phyloP scores from a whole-genome alignment of 2,888 invertebrate genomes.

The Epirrhoe tristata region DNA sequence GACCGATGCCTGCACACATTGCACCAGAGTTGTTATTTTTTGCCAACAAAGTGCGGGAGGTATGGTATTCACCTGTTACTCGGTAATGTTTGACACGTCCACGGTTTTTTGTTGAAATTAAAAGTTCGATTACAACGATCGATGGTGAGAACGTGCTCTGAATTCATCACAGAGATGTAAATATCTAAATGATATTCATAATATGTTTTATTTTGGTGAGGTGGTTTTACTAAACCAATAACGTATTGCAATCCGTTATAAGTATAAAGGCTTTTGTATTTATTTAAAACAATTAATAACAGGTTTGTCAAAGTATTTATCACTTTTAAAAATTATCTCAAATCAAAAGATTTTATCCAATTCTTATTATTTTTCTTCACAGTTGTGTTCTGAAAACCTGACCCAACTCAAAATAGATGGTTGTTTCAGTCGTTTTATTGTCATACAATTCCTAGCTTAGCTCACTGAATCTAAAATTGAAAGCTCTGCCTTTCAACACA shows the following conservation, averaged over 20 bases:
- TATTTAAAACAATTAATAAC: too few relatives aligned
- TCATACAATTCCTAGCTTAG: not conserved
- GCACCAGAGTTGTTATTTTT: slow-evolving; percentile 76
- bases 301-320: too few relatives aligned
- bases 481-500: not conserved
- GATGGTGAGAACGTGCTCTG: slow-evolving; percentile 62
- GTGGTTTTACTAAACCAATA: not conserved
- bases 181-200: slow-evolving; percentile 6
- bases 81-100: slow-evolving; percentile 67
- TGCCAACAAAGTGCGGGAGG: slow-evolving; percentile 68
- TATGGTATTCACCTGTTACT: slow-evolving; percentile 76
- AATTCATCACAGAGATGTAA: slow-evolving; percentile 45
- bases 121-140: slow-evolving; percentile 69
- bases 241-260: not conserved
- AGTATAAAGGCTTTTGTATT: too few relatives aligned
- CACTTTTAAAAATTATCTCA: too few relatives aligned
- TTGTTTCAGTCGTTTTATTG: too few relatives aligned
- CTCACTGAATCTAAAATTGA: not conserved
- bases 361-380: too few relatives aligned
- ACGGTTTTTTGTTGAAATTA: slow-evolving; percentile 76
- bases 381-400: too few relatives aligned
- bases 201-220: not conserved
- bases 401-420: too few relatives aligned
- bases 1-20: slow-evolving; percentile 74
- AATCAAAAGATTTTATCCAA: too few relatives aligned